Conservation (phyloP, 2,888 invertebrate species). For the Choristoneura rosaceana region DNA sequence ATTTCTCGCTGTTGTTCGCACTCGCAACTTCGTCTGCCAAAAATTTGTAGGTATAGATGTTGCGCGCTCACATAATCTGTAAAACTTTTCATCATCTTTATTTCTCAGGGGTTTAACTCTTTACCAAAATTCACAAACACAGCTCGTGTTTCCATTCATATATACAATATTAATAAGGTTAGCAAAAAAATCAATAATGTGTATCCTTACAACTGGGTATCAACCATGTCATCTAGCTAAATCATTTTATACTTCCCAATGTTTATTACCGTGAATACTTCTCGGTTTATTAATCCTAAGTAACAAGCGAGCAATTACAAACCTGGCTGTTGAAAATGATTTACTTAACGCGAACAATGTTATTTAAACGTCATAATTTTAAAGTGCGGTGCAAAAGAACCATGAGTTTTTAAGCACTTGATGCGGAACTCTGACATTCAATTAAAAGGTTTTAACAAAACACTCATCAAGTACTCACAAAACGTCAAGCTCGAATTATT, state of each 20-base stretch:
- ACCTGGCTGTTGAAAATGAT: slow-evolving; percentile 64
- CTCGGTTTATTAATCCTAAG: slow-evolving; percentile 74
- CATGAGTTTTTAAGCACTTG: slow-evolving; percentile 21
- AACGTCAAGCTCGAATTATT: background rate
- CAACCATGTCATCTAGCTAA: background rate
- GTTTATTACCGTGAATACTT: slow-evolving; percentile 69
- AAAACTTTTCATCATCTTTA: too few relatives aligned
- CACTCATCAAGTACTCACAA: background rate
- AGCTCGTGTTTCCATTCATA: too few relatives aligned
- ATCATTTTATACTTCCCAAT: slow-evolving; percentile 55
- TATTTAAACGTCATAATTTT: slow-evolving; percentile 56
- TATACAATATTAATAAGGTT: too few relatives aligned
- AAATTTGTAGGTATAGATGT: too few relatives aligned
- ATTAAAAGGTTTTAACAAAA: slow-evolving; percentile 13
- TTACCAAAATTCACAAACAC: too few relatives aligned
- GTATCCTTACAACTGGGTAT: too few relatives aligned
- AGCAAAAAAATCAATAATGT: too few relatives aligned
- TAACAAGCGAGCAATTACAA: slow-evolving; percentile 74
- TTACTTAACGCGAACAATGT: slow-evolving; percentile 66
- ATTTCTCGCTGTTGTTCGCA: too few relatives aligned
- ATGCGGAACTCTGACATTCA: slow-evolving; percentile 22
- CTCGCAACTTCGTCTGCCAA: too few relatives aligned
- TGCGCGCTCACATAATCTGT: too few relatives aligned
- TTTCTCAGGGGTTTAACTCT: too few relatives aligned
- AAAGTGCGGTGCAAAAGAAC: slow-evolving; percentile 28